A percentile compares a stretch with the other conserved stretches of the same genome.
Conservation (phyloP, 2,113 vertebrate species). For the Pontoporia blainvillei region DNA sequence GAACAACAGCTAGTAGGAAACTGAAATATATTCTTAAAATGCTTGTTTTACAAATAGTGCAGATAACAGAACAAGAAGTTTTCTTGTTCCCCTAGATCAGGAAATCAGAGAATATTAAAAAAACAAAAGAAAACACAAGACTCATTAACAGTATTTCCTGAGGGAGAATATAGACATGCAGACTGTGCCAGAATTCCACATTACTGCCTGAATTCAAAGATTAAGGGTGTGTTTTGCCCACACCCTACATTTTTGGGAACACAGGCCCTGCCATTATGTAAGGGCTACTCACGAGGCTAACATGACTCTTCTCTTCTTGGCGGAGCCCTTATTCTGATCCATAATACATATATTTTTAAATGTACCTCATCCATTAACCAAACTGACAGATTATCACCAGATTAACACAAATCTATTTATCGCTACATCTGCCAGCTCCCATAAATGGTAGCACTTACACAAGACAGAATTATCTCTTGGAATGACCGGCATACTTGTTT, state of each 20-base stretch:
- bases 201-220: conserved; percentile 45
- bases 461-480: not conserved
- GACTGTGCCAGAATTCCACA: conserved; percentile 12
- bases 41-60: conserved; percentile 22
- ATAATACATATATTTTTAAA: not conserved
- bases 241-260: conserved; percentile 47
- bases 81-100: not conserved
- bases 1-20: conserved; percentile 14
- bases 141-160: conserved; percentile 33
- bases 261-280: not conserved
- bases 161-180: conserved; percentile 39
- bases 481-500: conserved; percentile 13
- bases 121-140: not conserved
- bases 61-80: not conserved
- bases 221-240: conserved; percentile 40
- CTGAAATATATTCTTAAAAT: conserved; percentile 22
- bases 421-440: not conserved
- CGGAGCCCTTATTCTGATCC: not conserved
- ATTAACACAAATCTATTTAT: not conserved
- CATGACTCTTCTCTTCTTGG: not conserved
- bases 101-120: not conserved
- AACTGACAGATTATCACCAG: not conserved
- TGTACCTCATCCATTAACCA: not conserved
- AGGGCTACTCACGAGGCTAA: not conserved
- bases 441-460: not conserved